Base-by-base conservation (phyloP, 2,888 invertebrate species). In the Drosophila limbata region DNA sequence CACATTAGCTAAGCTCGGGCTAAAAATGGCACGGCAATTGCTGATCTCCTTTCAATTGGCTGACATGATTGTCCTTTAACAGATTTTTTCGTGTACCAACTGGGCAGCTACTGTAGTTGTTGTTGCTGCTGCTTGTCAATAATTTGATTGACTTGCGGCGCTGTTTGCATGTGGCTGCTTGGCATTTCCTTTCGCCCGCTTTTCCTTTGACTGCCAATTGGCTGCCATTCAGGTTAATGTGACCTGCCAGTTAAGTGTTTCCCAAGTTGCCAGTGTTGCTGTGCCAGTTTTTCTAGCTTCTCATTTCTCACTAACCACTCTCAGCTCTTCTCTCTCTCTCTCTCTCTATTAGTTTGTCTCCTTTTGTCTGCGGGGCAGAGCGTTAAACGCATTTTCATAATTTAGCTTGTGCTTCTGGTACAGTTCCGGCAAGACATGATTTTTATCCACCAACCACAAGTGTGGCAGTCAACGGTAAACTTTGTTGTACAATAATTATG, bases 81-180 rank as follows among this genome's bases (percentile, higher is more conserved):
- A 73, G 80, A 80, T 81, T 78, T 28, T 81, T 73, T 63, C 69
- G 64, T 73, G 59, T 69, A 64, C 66, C 71, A 68, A 37, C 65
- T 55, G 59, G 51, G 84, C 81, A 78, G 72, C 65, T 64, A 62
- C 17, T 51, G 28, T 44, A 55, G 53, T 50, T 62, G 52, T 28
- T 21, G 51, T 35, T 11, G 52, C 10, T 55, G 68, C 37, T 62
- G 72, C 70, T 81, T 81, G 81, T 83, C 79, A 81, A 88, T 86
- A 86, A 82, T 84, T 88, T 86, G 86, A 86, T 88, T 88, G 86
- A 88, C 86, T 84, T 74, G 88, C 71, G 85, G 86, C 86, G 75
- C 72, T 83, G 53, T 80, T 85, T 84, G 85, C 84, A 80, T 84
- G 84, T 73, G 55, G 40, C 60, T 63, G 31, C 45, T 53, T 50